These are phyloP conservation scores for Aphelenchoides besseyi DNA, from an alignment of 1,140 invertebrate species.

Conservation along the genomic window DNA sequence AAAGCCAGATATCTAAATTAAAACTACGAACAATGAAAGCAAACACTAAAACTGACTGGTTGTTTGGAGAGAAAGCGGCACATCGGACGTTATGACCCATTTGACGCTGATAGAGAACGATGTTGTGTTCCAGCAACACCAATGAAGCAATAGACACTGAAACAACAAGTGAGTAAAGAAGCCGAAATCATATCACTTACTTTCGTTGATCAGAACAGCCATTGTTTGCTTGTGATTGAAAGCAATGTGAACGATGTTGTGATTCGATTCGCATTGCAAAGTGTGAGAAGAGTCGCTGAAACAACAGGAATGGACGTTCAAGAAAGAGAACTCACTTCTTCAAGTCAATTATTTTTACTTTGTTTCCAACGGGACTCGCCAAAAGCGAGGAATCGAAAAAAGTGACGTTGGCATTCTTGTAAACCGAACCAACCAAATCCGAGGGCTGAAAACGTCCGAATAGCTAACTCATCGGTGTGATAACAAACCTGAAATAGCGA, in stretches of 20 bases:
- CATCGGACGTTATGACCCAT: conserved; percentile 14
- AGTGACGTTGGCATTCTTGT: conserved; percentile 15
- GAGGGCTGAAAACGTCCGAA: conserved; percentile 10
- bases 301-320: neutral
- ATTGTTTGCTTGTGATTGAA: neutral
- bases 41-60: neutral
- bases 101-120: conserved; percentile 18
- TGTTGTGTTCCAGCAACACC: conserved; percentile 9
- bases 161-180: neutral
- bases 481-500: neutral
- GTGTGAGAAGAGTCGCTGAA: conserved; percentile 18
- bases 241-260: conserved; percentile 14
- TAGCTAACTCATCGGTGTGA: neutral
- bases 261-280: conserved; percentile 18
- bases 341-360: conserved; percentile 12
- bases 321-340: conserved; percentile 15
- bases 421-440: conserved; percentile 11
- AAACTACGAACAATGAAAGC: neutral
- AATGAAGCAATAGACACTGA: conserved; percentile 6
- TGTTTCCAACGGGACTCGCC: conserved; percentile 13
- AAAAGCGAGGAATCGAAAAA: conserved; percentile 12
- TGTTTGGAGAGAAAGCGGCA: conserved; percentile 20
- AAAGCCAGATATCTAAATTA: conserved; percentile 20
- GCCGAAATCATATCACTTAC: neutral
- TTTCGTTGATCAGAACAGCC: conserved; percentile 15